Percentiles rank a stretch among this genome's conserved stretches.
These are phyloP conservation scores for Proisotoma minuta DNA, from an alignment of 2,888 invertebrate species.

Conservation along the genomic window DNA sequence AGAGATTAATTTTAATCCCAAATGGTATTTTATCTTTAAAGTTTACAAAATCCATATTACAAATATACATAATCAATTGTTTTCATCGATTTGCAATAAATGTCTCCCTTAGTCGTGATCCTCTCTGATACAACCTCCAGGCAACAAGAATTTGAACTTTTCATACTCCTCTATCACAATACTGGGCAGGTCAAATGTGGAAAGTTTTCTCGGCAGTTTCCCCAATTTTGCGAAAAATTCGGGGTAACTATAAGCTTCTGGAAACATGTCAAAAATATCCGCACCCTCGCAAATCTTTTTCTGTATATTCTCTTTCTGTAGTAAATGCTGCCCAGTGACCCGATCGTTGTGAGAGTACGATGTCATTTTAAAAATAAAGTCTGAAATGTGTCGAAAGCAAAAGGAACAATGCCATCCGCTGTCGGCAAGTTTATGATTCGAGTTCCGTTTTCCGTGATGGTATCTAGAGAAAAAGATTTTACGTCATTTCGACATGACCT, in stretches of 20 bases:
- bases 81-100: too few relatives aligned
- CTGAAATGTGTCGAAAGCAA: constrained; percentile 29
- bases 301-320: constrained; percentile 22
- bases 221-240: constrained; percentile 25
- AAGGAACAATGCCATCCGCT: constrained; percentile 38
- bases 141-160: constrained; percentile 25
- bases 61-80: too few relatives aligned
- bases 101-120: background rate
- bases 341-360: constrained; percentile 34
- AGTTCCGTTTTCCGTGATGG: constrained; percentile 18
- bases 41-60: too few relatives aligned
- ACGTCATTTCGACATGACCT: too few relatives aligned
- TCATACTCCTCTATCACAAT: constrained; percentile 14
- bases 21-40: too few relatives aligned
- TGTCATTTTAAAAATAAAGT: constrained; percentile 36
- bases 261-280: constrained; percentile 34
- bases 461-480: too few relatives aligned
- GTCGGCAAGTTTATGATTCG: constrained; percentile 20
- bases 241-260: constrained; percentile 31
- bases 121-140: constrained; percentile 34
- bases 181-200: constrained; percentile 21
- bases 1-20: too few relatives aligned
- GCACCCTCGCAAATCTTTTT: constrained; percentile 26
- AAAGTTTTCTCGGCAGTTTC: constrained; percentile 5
- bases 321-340: constrained; percentile 16